Evolutionary conservation across 2,113 vertebrate genomes (phyloP), one percentile per base, ranked within the genome.

Genomic region (Lethenteron reissneri): DNA sequence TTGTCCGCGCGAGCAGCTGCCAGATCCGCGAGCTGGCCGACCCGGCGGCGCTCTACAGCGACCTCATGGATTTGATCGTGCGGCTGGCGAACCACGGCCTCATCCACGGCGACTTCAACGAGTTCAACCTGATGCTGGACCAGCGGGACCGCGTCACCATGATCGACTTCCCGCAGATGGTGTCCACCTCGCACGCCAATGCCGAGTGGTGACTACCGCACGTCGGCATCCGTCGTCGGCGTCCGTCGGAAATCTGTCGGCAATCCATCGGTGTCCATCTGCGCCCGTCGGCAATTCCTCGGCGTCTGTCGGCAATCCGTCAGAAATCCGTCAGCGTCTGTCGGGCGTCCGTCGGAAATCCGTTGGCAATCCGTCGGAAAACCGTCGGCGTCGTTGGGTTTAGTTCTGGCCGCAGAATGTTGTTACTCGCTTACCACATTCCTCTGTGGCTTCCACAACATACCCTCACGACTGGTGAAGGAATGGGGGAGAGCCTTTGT

Each of bases 91-190:
- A 83, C 81, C 84, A 97, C 10, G 92, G 94, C 19, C 80, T 99
- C 74, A 96, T 99, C 79, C 94, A 99, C 41, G 90, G 92, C 72
- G 94, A 99, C 79, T 97, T 97, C 76, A 99, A 96, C 73, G 92
- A 97, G 80, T 99, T 95, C 78, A 99, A 99, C 80, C 83, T 99
- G 8, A 86, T 99, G 82, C 70, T 99, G 74, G 88, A 95, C 75
- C 82, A 85, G 75, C 81, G 87, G 9, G 92, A 97, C 77, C 85
- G 79, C 72, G 82, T 88, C 74, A 96, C 88, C 62, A 85, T 99
- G 88, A 96, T 97, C 62, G 94, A 99, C 81, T 99, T 99, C 75
- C 94, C 94, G 72, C 92, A 99, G 72, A 99, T 99, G 94, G 84
- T 97, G 74, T 99, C 94, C 74, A 96, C 88, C 9, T 90, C 89